Percentiles rank a stretch among this genome's conserved stretches.
These are phyloP conservation scores for Noturus placidus DNA, from an alignment of 2,113 vertebrate species.

Conservation along the genomic window DNA sequence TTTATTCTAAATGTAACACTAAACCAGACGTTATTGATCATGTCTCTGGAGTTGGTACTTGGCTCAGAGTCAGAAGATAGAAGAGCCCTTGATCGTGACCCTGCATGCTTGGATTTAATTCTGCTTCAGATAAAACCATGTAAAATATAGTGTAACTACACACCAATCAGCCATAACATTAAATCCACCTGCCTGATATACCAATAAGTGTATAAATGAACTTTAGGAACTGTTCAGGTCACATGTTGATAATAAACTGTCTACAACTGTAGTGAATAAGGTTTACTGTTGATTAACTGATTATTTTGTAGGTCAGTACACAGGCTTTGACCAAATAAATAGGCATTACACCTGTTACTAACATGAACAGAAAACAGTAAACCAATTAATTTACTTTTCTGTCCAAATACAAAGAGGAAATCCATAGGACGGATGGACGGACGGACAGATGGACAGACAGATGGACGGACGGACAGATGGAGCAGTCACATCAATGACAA, in stretches of 20 bases:
- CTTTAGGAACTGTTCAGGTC: not conserved
- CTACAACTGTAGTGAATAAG: not conserved
- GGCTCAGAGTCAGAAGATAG: not conserved
- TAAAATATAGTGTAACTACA: not conserved
- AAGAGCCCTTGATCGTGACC: not conserved
- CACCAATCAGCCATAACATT: too few species aligned
- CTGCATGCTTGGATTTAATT: conserved; percentile 4
- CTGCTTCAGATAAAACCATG: not conserved
- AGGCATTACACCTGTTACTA: not conserved
- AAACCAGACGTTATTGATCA: not conserved
- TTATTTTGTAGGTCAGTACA: not conserved
- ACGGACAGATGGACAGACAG: too few species aligned
- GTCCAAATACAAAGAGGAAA: not conserved
- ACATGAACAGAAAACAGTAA: not conserved
- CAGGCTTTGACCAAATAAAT: not conserved
- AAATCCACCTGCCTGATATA: too few species aligned
- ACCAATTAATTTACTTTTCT: not conserved
- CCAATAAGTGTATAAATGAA: not conserved
- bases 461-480: too few species aligned
- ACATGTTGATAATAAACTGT: not conserved
- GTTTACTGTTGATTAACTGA: not conserved
- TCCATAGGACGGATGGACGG: not conserved
- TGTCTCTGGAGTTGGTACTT: not conserved
- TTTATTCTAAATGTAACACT: not conserved
- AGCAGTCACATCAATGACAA: too few species aligned